Conservation (phyloP, 2,888 invertebrate genomes). For the Melolontha melolontha region DNA sequence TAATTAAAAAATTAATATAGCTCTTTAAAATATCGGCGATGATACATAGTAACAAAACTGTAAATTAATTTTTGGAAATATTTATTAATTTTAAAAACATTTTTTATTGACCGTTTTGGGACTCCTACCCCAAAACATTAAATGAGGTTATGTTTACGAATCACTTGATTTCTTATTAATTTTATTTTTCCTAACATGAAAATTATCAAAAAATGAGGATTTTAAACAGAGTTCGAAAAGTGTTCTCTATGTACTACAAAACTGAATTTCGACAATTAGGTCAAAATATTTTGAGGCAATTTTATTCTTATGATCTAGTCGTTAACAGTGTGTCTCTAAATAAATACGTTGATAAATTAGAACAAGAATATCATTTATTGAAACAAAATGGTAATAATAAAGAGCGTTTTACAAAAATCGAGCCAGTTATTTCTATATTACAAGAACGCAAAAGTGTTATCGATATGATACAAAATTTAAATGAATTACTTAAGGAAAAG, state of each 20-base stretch:
- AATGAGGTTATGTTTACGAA: too few relatives aligned
- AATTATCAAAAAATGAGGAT: too few relatives aligned
- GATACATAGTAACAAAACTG: too few relatives aligned
- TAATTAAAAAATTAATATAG: too few relatives aligned
- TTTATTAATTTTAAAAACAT: too few relatives aligned
- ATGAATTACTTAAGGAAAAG: conserved; percentile 73
- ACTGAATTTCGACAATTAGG: neutral
- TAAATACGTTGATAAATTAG: conserved; percentile 58
- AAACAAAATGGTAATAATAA: conserved; percentile 40
- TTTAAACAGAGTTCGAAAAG: neutral
- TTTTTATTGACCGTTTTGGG: too few relatives aligned
- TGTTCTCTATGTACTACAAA: conserved; percentile 1
- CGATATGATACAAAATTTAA: conserved; percentile 73
- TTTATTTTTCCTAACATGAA: too few relatives aligned
- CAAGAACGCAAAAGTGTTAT: conserved; percentile 70
- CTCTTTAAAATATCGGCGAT: too few relatives aligned
- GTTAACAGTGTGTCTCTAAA: conserved; percentile 56
- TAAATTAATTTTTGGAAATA: too few relatives aligned
- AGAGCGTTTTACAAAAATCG: conserved; percentile 63
- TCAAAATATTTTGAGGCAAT: conserved; percentile 3
- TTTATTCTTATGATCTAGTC: conserved; percentile 52
- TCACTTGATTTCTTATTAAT: too few relatives aligned
- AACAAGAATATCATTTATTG: conserved; percentile 55
- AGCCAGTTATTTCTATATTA: conserved; percentile 71
- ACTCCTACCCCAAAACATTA: too few relatives aligned